Evolutionary conservation across 1,140 invertebrate species (phyloP).

Genomic region (Drosophila santomea): DNA sequence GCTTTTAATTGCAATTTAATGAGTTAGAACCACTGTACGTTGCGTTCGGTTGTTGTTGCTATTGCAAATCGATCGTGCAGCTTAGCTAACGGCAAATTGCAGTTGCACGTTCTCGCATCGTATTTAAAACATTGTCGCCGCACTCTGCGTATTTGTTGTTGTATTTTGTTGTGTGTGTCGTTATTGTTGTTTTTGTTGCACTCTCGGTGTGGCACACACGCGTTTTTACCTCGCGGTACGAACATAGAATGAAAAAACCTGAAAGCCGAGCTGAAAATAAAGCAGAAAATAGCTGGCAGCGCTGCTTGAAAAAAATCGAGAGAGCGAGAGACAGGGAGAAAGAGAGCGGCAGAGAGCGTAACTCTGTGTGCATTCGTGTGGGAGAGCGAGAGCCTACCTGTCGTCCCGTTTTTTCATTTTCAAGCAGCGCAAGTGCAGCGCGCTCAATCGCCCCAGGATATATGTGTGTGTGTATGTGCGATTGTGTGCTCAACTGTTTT

Average conservation of each 20-base stretch:
- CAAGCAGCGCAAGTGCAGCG: conserved; percentile 76
- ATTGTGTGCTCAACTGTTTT: not conserved
- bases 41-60: conserved; percentile 8
- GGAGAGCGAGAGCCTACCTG: conserved; percentile 48
- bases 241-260: conserved; percentile 74
- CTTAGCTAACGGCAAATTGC: conserved; percentile 36
- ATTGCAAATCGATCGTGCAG: conserved; percentile 44
- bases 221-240: conserved; percentile 74
- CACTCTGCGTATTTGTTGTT: conserved; percentile 13
- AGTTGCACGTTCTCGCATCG: conserved; percentile 40
- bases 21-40: conserved; percentile 31
- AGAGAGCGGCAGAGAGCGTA: conserved; percentile 32
- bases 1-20: conserved; percentile 61
- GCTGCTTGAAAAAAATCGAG: conserved; percentile 10
- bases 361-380: conserved; percentile 1
- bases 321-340: conserved; percentile 11
- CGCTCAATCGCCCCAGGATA: conserved; percentile 63
- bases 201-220: conserved; percentile 28
- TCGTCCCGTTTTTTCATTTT: conserved; percentile 27
- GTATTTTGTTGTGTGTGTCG: conserved; percentile 6
- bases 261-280: conserved; percentile 66
- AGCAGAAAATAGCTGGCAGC: conserved; percentile 36
- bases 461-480: conserved; percentile 11
- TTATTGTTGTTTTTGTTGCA: conserved; percentile 28
- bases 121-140: conserved; percentile 21